Percentiles rank a stretch among this genome's conserved stretches.
These are phyloP conservation scores for Globodera rostochiensis DNA, from an alignment of 1,140 invertebrate species.

Conservation along the genomic window DNA sequence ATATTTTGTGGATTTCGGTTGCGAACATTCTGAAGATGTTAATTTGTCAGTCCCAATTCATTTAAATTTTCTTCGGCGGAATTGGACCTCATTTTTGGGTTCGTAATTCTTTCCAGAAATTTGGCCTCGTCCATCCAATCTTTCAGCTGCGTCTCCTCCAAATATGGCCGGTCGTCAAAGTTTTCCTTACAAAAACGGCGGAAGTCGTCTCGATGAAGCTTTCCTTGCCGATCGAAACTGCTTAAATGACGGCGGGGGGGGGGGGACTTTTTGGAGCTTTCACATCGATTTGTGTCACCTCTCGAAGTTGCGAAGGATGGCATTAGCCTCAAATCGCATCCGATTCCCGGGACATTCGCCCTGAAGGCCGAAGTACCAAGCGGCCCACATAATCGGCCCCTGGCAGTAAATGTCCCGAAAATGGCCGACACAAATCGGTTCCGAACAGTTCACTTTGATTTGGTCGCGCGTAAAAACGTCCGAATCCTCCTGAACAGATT, in stretches of 20 bases:
- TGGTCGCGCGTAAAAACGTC: not conserved
- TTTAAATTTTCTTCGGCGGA: not conserved
- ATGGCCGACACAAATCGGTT: constrained; percentile 36
- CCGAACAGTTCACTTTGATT: constrained; percentile 33
- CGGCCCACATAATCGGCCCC: constrained; percentile 31
- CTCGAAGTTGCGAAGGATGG: constrained; percentile 41
- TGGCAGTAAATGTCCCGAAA: constrained; percentile 42
- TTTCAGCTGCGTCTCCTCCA: constrained; percentile 28
- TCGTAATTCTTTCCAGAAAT: constrained; percentile 25
- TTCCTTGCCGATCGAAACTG: not conserved
- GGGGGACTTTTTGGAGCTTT: not conserved
- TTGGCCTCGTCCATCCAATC: constrained; percentile 35
- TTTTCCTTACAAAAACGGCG: constrained; percentile 41
- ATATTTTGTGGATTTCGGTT: constrained; percentile 71
- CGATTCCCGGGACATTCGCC: constrained; percentile 38
- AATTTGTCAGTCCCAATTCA: no score
- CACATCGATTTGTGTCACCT: constrained; percentile 25
- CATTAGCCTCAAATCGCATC: constrained; percentile 28
- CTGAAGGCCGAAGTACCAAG: constrained; percentile 45
- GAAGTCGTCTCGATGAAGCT: constrained; percentile 12
- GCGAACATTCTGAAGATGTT: constrained; percentile 61
- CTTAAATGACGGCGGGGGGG: not conserved
- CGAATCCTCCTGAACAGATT: not conserved
- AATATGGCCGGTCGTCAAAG: constrained; percentile 37
- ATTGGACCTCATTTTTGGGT: constrained; percentile 30